A percentile compares a stretch with the other conserved stretches of the same genome.
phyloP scores from a whole-genome alignment of 2,797 vertebrate species.

The Threskiornis aethiopicus region DNA sequence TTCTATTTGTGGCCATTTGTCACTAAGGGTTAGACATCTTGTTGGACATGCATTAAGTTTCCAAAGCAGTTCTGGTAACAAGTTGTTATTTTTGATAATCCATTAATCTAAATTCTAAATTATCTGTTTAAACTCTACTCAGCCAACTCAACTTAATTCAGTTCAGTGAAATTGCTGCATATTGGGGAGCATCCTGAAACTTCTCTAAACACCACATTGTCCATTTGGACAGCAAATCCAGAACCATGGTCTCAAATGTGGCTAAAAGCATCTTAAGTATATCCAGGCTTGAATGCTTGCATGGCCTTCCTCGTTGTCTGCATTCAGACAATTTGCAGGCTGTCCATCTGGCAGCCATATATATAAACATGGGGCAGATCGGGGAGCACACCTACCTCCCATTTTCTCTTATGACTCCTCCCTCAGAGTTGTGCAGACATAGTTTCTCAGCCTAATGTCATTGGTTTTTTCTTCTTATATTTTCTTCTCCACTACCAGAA shows the following conservation, averaged over 20 bases:
- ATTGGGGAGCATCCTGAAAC: background rate
- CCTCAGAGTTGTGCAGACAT: background rate
- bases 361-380: accelerated
- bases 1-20: background rate
- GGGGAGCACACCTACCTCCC: background rate
- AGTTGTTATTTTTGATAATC: background rate
- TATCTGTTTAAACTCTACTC: background rate
- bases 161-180: background rate
- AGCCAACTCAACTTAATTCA: background rate
- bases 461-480: background rate
- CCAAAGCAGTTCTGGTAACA: background rate
- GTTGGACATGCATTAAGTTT: background rate
- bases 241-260: background rate
- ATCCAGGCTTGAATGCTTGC: background rate
- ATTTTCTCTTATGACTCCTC: background rate
- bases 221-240: background rate
- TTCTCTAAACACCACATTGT: background rate
- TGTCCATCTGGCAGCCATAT: accelerated
- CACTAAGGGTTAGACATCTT: background rate
- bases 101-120: background rate
- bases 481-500: background rate
- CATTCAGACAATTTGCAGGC: background rate
- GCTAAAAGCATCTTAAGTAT: background rate
- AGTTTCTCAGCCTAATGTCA: background rate
- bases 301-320: background rate